Evolutionary conservation across 2,113 vertebrate genomes (phyloP).

Genomic region (Patagioenas fasciata): DNA sequence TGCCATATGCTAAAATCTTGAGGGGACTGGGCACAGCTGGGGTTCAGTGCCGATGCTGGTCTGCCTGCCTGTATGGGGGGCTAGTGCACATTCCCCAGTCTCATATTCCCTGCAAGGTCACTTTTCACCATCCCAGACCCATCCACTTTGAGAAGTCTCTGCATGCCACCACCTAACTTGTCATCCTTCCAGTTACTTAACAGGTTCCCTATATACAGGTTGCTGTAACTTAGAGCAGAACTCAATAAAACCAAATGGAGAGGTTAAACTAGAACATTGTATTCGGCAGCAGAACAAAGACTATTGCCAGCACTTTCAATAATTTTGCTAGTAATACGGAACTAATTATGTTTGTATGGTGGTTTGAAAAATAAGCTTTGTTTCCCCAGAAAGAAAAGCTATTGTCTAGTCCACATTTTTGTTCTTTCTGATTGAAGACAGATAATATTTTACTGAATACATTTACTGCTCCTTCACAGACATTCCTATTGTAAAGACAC

Average conservation of each 20-base stretch:
- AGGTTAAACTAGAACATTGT: neutral
- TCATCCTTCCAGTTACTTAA: neutral
- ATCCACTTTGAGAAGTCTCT: neutral
- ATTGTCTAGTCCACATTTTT: neutral
- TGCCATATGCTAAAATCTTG: no score
- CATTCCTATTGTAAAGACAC: neutral
- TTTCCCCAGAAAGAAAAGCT: neutral
- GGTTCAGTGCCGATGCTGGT: neutral
- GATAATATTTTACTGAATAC: neutral
- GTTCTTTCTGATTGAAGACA: neutral
- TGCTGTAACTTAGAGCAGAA: neutral
- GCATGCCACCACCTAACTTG: neutral
- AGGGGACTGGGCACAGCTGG: no score
- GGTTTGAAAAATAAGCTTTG: neutral
- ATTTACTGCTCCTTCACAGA: neutral
- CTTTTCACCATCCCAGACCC: neutral
- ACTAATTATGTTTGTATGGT: neutral
- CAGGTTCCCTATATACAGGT: neutral
- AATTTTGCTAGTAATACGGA: neutral
- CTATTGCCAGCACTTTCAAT: neutral
- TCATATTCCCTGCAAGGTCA: rapidly evolving
- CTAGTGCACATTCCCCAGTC: rapidly evolving
- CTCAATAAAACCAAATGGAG: neutral
- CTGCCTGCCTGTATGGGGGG: no score
- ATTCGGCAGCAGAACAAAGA: neutral